These are phyloP conservation scores for Drosophila setosimentum DNA, from an alignment of 2,888 invertebrate genomes.

Conservation along the genomic window DNA sequence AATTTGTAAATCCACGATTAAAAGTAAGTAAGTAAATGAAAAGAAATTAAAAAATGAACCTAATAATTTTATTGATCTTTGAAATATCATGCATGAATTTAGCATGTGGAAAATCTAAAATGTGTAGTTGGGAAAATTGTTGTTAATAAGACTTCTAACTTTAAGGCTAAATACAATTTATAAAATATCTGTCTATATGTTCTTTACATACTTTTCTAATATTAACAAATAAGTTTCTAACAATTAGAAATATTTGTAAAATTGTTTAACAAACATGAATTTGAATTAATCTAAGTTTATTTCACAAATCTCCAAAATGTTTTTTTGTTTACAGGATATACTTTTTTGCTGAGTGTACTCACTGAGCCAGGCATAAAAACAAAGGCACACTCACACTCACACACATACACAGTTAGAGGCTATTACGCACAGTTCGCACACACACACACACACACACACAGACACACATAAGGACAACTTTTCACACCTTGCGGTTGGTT, in stretches of 20 bases:
- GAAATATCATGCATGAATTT: too few species aligned
- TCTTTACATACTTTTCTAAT: neutral
- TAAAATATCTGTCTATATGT: neutral
- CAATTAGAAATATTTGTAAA: neutral
- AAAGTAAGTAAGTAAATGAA: too few species aligned
- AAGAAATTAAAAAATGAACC: too few species aligned
- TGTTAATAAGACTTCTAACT: neutral
- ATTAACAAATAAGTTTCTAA: neutral
- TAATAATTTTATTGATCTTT: too few species aligned
- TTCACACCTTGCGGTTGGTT: constrained; percentile 63
- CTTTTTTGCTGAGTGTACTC: constrained; percentile 24
- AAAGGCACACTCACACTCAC: constrained; percentile 8
- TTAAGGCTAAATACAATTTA: neutral
- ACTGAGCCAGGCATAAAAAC: constrained; percentile 48
- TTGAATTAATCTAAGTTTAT: neutral
- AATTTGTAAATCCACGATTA: too few species aligned
- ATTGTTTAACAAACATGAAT: neutral
- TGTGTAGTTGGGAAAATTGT: too few species aligned
- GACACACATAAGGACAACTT: constrained; percentile 34
- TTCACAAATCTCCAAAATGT: neutral
- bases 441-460: constrained; percentile 7
- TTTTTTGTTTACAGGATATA: neutral
- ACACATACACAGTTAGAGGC: constrained; percentile 16
- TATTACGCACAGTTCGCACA: constrained; percentile 11
- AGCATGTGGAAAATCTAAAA: too few species aligned